phyloP scores from a whole-genome alignment of 2,888 invertebrate genomes.

The Phyllotreta cruciferae region DNA sequence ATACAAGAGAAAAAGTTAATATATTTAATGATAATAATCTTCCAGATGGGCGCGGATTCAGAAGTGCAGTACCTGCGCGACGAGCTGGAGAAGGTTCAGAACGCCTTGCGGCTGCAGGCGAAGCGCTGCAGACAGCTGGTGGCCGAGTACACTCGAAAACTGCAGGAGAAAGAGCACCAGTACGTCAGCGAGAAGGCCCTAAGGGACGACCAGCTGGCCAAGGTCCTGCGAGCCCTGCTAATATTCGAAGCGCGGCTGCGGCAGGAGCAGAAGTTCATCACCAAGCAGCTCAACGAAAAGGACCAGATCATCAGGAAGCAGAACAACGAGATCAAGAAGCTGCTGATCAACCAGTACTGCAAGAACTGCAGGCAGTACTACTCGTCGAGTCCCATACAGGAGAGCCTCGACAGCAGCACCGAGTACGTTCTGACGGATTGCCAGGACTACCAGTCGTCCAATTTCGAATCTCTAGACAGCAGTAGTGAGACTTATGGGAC shows the following conservation, averaged over 20 bases:
- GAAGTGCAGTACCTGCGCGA: slow-evolving; percentile 66
- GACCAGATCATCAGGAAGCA: slow-evolving; percentile 76
- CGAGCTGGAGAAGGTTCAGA: slow-evolving; percentile 72
- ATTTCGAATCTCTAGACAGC: slow-evolving; percentile 58
- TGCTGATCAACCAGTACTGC: slow-evolving; percentile 64
- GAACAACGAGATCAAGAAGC: slow-evolving; percentile 71
- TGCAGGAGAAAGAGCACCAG: slow-evolving; percentile 68
- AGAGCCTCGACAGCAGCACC: slow-evolving; percentile 58
- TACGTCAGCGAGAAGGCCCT: slow-evolving; percentile 68
- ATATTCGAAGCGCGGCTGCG: slow-evolving; percentile 75
- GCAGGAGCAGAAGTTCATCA: slow-evolving; percentile 76
- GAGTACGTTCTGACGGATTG: slow-evolving; percentile 58
- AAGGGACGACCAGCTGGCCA: slow-evolving; percentile 74
- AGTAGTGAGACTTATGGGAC: slow-evolving; percentile 59
- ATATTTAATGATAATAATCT: slow-evolving; percentile 42
- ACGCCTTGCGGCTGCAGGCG: slow-evolving; percentile 70
- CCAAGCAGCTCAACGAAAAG: slow-evolving; percentile 72
- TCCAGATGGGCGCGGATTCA: slow-evolving; percentile 70
- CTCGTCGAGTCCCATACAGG: slow-evolving; percentile 49
- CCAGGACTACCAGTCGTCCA: slow-evolving; percentile 57
- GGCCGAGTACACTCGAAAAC: slow-evolving; percentile 68
- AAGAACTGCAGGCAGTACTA: slow-evolving; percentile 59
- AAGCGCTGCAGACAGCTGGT: slow-evolving; percentile 74
- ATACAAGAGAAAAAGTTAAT: background rate
- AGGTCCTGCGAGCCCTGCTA: slow-evolving; percentile 73